phyloP scores from a whole-genome alignment of 2,888 invertebrate genomes.

The Cantharis rustica region DNA sequence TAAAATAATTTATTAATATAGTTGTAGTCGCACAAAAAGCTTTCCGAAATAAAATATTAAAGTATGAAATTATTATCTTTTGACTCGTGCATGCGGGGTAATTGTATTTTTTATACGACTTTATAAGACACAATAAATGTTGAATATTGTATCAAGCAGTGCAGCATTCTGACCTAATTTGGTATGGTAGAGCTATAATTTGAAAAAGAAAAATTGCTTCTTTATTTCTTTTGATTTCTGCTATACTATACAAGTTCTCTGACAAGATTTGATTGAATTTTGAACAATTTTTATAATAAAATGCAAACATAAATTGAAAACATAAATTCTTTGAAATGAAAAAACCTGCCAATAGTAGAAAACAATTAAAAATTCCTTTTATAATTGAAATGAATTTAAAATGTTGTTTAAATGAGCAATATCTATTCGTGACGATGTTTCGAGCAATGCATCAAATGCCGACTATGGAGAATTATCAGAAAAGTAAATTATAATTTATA shows the following conservation, averaged over 20 bases:
- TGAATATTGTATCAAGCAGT: not conserved
- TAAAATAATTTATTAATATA: constrained; percentile 1
- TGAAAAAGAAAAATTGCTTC: not conserved
- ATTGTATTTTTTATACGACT: not conserved
- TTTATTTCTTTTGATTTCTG: not conserved
- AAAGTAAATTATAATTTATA: constrained; percentile 54
- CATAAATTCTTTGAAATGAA: constrained; percentile 18
- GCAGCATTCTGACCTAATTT: not conserved
- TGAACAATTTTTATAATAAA: not conserved
- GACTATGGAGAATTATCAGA: constrained; percentile 46
- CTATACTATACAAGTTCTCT: not conserved
- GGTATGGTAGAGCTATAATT: not conserved
- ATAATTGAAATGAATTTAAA: constrained; percentile 54
- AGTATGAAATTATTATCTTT: constrained; percentile 1
- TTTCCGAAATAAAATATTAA: not conserved
- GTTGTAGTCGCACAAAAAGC: not conserved
- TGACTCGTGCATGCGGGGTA: not conserved
- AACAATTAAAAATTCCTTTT: constrained; percentile 56
- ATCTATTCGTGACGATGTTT: constrained; percentile 50
- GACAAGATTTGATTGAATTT: not conserved
- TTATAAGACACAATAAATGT: not conserved
- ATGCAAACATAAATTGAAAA: constrained; percentile 25
- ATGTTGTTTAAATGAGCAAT: constrained; percentile 52
- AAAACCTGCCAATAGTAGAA: constrained; percentile 44
- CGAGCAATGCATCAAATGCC: constrained; percentile 47